These are phyloP conservation scores for Hippopotamus amphibius DNA, from an alignment of 2,113 vertebrate genomes.

Conservation along the genomic window DNA sequence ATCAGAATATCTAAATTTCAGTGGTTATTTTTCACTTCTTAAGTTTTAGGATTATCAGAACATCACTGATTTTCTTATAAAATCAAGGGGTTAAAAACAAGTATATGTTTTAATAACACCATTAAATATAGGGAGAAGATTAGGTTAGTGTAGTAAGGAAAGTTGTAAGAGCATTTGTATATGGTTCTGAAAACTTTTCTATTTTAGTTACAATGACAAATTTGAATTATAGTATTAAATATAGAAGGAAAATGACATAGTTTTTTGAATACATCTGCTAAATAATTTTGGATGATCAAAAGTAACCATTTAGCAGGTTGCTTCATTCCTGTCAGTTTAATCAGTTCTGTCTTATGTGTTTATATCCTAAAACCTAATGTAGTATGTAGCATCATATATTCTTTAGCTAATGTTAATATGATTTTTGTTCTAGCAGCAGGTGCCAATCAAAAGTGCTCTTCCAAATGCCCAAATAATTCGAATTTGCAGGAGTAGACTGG, in stretches of 20 bases:
- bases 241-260: not conserved
- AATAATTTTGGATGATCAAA: constrained; percentile 39
- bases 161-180: not conserved
- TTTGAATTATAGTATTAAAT: constrained; percentile 26
- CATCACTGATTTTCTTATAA: constrained; percentile 56
- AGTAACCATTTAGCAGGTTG: constrained; percentile 35
- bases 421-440: not conserved
- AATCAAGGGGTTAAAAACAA: not conserved
- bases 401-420: not conserved
- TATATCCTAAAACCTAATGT: constrained; percentile 1
- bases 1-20: constrained; percentile 32
- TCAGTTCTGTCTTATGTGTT: not conserved
- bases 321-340: not conserved
- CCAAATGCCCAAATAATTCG: constrained; percentile 2
- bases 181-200: constrained; percentile 41
- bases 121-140: constrained; percentile 21
- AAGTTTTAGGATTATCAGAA: constrained; percentile 36
- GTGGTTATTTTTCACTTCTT: not conserved
- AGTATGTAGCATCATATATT: not conserved
- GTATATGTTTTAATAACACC: not conserved
- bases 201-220: constrained; percentile 51
- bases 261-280: not conserved
- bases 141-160: not conserved
- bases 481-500: constrained; percentile 19
- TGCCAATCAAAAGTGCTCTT: not conserved